Base-by-base conservation (phyloP, 2,888 invertebrate genomes). In the Hetaerina titia region DNA sequence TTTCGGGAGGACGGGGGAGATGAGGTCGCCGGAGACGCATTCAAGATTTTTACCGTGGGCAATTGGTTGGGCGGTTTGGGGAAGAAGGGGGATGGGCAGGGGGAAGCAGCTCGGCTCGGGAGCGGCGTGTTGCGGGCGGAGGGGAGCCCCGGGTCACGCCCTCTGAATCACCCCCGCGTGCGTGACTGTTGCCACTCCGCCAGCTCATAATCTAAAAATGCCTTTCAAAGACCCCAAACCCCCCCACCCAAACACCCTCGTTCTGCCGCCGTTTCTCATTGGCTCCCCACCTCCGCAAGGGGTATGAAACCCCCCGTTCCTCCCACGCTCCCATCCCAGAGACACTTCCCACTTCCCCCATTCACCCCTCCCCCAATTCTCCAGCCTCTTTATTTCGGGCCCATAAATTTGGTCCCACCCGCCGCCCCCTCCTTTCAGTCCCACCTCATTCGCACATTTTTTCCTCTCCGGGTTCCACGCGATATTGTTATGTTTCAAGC, bases 161-260 rank as follows among this genome's bases (percentile, higher is more conserved):
- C 92, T 92, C 92, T 92, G 92, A 92, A 92, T 92, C 92, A 92
- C 92, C 69, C 92, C 92, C n/a, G 56, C 69, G 64, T 92, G 92
- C 92, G 92, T 92, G 92, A 92, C 92, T 69, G 69, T 92, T 56
- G 69, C 74, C 74, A 69, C 69, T 92, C 92, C 25, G n/a, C 92
- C 57, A n/a, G 45, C 92, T 31, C 63, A 45, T 90, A 90, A 90
- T 90, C 90, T 69, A 92, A 92, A 92, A 92, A 92, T 69, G 56
- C 69, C 92, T 64, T 74, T 92, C 56, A 81, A 81, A 81, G 81
- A 81, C 81, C 81, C 31, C 81, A 45, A 45, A 45, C 45, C 45
- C 45, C 45, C 4, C 45, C 45, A 45, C 45, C 45, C 45, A 45
- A 1, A 45, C 45, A 45, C 45, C 45, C 45, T 45, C 45, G 45